Evolutionary conservation across 2,888 invertebrate genomes (phyloP), one percentile per base, ranked within the genome.

Genomic region (Sesia bembeciformis): DNA sequence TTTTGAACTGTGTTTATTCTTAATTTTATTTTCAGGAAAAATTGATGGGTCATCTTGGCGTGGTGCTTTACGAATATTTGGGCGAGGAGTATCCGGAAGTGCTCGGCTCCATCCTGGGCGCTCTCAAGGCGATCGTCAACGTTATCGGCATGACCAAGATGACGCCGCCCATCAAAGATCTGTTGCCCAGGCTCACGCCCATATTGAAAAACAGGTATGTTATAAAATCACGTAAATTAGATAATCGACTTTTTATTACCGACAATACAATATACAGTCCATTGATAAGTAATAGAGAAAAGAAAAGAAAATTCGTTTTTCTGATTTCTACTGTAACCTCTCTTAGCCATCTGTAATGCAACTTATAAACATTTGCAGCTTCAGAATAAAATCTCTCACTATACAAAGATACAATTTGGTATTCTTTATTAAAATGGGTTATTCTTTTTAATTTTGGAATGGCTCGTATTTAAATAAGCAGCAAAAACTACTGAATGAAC

Each of bases 61-160:
- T 99, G 8, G 99, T 99, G 40, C 90, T 99, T 46, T 99, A 99
- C 75, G 99, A 99, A 85, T 99, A 99, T 78, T 90, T 99, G 67
- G 99, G 99, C 63, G 99, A 99, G 85, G 99, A 99, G 84, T 99
- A 99, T 79, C 99, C 99, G 0, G 99, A 99, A 89, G 99, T 99
- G 5, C 90, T 99, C 63, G 99, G 99, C 46, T 98, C 98, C 51
- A 99, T 99, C 75, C 91, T 99, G 53, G 99, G 99, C 2, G 99
- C 99, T 0, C 88, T 99, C n/a, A 99, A 99, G 85, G 97, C 97
- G 0, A 99, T 99, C 65, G 99, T 99, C 4, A 99, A 99, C 82
- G 99, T 99, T 4, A 99, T 99, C 72, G 99, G 99, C 67, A 99
- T 99, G 99, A 98, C 98, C 0, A 99, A 99, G 90, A 99, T 99